Percentiles rank a stretch among this genome's conserved stretches.
Conservation (phyloP, 2,113 vertebrate species). For the Rhineura floridana region DNA sequence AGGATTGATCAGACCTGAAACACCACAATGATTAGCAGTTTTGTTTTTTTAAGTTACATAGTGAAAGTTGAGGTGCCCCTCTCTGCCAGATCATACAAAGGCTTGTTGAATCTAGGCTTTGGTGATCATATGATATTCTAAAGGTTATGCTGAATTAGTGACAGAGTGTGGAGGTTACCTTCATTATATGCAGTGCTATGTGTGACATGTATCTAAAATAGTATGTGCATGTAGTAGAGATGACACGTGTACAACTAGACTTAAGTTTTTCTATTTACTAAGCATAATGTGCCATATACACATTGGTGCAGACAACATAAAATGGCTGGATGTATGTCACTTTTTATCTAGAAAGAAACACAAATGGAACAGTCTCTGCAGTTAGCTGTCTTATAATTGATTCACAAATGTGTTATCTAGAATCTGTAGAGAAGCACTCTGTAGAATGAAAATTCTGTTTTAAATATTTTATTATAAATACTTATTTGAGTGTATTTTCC, state of each 20-base stretch:
- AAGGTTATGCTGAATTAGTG: slow-evolving; percentile 29
- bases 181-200: slow-evolving; percentile 12
- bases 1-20: slow-evolving; percentile 63
- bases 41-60: slow-evolving; percentile 30
- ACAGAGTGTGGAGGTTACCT: slow-evolving; percentile 15
- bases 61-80: slow-evolving; percentile 42
- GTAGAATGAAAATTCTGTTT: neutral
- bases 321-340: neutral
- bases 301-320: neutral
- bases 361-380: neutral
- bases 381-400: neutral
- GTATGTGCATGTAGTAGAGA: neutral
- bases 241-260: neutral
- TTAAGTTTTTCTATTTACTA: neutral
- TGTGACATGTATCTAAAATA: neutral
- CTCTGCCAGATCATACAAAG: slow-evolving; percentile 36
- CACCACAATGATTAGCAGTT: slow-evolving; percentile 66
- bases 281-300: neutral
- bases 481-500: neutral
- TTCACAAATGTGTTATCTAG: neutral
- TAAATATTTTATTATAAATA: neutral
- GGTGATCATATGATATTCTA: slow-evolving; percentile 41
- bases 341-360: neutral
- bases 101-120: slow-evolving; percentile 21
- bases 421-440: neutral